These are phyloP conservation scores for Eupristina koningsbergeri DNA, from an alignment of 1,140 invertebrate species.

Conservation along the genomic window DNA sequence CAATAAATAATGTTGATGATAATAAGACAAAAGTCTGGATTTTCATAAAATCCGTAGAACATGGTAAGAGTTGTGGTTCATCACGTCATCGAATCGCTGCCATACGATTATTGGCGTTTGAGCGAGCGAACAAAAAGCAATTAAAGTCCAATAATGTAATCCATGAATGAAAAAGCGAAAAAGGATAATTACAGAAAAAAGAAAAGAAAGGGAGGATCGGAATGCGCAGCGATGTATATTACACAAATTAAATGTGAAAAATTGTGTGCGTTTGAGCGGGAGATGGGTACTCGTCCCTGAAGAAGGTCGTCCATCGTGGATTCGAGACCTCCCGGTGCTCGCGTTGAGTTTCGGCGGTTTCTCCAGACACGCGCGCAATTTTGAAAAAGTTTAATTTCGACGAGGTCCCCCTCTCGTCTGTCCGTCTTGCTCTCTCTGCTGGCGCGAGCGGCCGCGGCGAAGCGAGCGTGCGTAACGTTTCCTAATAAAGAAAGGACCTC, in stretches of 20 bases:
- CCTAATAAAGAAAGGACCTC: constrained; percentile 54
- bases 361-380: constrained; percentile 17
- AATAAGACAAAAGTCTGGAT: no score
- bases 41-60: no score
- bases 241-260: neutral
- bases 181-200: neutral
- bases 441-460: neutral
- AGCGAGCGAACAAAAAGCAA: neutral
- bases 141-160: constrained; percentile 17
- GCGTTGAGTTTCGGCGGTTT: constrained; percentile 9
- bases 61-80: no score
- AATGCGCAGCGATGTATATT: constrained; percentile 2
- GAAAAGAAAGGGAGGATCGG: constrained; percentile 17
- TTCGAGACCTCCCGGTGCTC: neutral
- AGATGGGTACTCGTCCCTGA: neutral
- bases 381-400: constrained; percentile 42
- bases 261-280: neutral
- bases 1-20: no score
- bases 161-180: neutral
- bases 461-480: constrained; percentile 40
- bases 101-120: neutral
- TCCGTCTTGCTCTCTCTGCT: constrained; percentile 1
- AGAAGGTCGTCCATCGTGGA: constrained; percentile 26
- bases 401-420: neutral
- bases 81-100: no score